These are phyloP conservation scores for Coturnix japonica DNA, from an alignment of 2,113 vertebrate genomes.

Conservation along the genomic window DNA sequence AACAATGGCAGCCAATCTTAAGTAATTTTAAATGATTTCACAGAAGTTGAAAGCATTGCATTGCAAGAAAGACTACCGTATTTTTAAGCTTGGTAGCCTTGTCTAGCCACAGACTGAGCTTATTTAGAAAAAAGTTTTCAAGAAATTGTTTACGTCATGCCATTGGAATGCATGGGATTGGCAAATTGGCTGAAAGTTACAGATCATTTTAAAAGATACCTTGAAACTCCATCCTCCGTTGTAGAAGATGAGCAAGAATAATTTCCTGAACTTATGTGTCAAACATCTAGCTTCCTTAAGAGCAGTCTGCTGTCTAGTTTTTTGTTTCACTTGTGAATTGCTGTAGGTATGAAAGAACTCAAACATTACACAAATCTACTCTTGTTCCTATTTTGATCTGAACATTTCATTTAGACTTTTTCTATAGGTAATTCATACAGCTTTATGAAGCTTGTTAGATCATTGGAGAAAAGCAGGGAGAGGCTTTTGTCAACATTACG, in stretches of 20 bases:
- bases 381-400: neutral
- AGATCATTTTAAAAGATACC: neutral
- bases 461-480: neutral
- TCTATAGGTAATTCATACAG: neutral
- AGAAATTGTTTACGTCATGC: neutral
- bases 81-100: neutral
- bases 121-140: neutral
- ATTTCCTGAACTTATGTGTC: neutral
- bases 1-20: neutral
- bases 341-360: neutral
- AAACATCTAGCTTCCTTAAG: neutral
- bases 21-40: slow-evolving; percentile 17
- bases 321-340: neutral
- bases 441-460: neutral
- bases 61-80: neutral
- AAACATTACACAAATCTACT: neutral
- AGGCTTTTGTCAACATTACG: neutral
- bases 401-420: neutral
- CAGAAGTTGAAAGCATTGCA: neutral
- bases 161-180: neutral
- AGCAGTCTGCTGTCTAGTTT: neutral
- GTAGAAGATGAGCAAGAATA: neutral
- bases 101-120: neutral
- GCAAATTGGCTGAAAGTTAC: neutral
- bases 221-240: neutral